A percentile compares a stretch with the other conserved stretches of the same genome.
Evolutionary conservation across 2,113 vertebrate species (phyloP).

Genomic region (Pygoscelis antarcticus): DNA sequence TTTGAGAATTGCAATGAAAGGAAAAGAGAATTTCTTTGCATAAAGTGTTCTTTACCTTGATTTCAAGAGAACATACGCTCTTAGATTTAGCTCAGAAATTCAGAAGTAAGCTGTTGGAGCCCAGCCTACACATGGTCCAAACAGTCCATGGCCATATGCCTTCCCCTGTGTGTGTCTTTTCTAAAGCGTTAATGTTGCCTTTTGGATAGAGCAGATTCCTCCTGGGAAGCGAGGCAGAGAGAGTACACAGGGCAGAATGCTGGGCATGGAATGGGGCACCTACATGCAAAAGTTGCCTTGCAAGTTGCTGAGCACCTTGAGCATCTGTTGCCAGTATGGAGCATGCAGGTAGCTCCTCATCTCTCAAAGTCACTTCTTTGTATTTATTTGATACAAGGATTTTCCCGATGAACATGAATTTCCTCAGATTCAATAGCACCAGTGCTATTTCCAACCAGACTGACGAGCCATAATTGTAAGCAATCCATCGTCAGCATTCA

Average conservation of each 20-base stretch:
- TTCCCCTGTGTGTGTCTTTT: background rate
- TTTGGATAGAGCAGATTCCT: background rate
- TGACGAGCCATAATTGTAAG: background rate
- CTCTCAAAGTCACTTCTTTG: background rate
- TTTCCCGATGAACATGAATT: background rate
- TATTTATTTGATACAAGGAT: background rate
- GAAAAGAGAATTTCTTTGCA: background rate
- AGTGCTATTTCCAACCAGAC: background rate
- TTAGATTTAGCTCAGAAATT: background rate
- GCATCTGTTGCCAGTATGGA: background rate
- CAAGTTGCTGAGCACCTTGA: background rate
- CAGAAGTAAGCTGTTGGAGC: background rate
- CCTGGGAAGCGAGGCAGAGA: fast-evolving
- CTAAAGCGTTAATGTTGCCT: background rate
- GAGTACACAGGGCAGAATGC: fast-evolving
- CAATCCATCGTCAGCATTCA: background rate
- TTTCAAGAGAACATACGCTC: background rate
- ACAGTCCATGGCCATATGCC: background rate
- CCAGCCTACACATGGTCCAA: background rate
- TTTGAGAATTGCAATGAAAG: background rate
- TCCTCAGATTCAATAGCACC: background rate
- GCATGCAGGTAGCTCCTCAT: background rate
- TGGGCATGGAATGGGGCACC: background rate
- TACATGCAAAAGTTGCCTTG: background rate
- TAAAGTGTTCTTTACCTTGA: background rate